Conservation (phyloP, 2,113 vertebrate genomes). For the Terrapene triunguis region DNA sequence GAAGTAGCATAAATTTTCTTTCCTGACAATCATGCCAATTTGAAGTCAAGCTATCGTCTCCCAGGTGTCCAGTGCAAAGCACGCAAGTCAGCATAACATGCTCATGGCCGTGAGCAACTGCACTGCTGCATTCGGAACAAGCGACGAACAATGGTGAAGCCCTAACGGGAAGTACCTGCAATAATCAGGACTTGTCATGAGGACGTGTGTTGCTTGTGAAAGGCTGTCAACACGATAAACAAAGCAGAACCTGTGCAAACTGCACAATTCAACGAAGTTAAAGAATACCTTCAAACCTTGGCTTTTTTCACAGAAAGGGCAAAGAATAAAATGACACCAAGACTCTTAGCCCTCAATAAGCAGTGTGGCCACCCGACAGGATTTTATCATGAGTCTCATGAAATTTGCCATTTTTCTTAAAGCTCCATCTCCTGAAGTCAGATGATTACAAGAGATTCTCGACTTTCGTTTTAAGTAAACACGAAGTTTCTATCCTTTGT, state of each 20-base stretch:
- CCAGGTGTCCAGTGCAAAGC: background rate
- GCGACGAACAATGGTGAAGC: rapidly evolving
- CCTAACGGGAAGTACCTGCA: background rate
- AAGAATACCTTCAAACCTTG: slow-evolving; percentile 2
- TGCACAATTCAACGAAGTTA: background rate
- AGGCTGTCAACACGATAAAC: slow-evolving; percentile 15
- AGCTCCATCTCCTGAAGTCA: slow-evolving; percentile 15
- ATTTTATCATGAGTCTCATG: background rate
- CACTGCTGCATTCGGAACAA: rapidly evolving
- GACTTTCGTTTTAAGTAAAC: slow-evolving; percentile 21
- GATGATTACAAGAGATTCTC: slow-evolving; percentile 13
- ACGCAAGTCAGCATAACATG: background rate
- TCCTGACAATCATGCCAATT: background rate
- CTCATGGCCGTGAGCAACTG: background rate
- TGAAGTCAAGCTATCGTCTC: background rate
- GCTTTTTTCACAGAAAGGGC: background rate
- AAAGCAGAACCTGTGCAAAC: slow-evolving; percentile 12
- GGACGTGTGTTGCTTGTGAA: background rate
- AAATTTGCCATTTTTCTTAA: background rate
- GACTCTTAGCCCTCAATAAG: background rate
- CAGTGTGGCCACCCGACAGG: background rate
- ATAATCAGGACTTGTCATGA: background rate
- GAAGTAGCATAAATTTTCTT: background rate
- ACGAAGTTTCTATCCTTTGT: background rate
- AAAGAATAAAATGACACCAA: background rate